Base-by-base conservation (phyloP, 2,888 invertebrate genomes). In the Entomobrya proxima region DNA sequence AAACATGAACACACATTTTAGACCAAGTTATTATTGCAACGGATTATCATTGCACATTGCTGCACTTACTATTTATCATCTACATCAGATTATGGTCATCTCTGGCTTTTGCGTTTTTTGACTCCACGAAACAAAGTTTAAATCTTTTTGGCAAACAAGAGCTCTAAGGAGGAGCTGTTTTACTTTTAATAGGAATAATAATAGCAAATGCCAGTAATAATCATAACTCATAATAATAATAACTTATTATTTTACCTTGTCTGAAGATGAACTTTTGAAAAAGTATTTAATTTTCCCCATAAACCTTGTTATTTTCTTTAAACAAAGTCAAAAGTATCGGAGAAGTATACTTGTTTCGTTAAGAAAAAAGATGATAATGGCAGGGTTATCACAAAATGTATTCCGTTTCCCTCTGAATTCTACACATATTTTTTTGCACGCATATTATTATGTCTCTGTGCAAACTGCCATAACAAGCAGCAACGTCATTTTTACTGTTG, bases 171-270 rank as follows among this genome's bases (percentile, higher is more conserved):
- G 67, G 37, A 37, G 67, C 40, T 37, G 58, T 58, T 58, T 21
- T 67, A 35, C 21, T 37, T 67, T 67, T 67, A 67, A 67, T 67
- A 67, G 67, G 32, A 61, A 27, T 58, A 58, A 58, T 27, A 27
- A 61, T 61, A 61, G 35, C 35, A 4, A 35, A 24, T 21, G 21
- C 2, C 35, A 15, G 35, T 61, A 61, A 61, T 61, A 18, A 52
- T 52, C 18, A 52, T 52, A 52, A 52, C 21, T 52, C 52, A 61
- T 13, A 58, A 27, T 27, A 58, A 58, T 58, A 58, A 27, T 58
- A 58, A 58, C 2, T 15, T 47, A 13, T 13, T n/a, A 47, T 47
- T 37, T 11, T 37, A 11, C 11, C 11, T 11, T 37, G 37, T 7
- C 5, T 37, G 37, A 37, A 11, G 7, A 7, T 5, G 37, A 11